Percentiles rank a stretch among this genome's conserved stretches.
Conservation (phyloP, 2,113 vertebrate genomes). For the Zeus faber region DNA sequence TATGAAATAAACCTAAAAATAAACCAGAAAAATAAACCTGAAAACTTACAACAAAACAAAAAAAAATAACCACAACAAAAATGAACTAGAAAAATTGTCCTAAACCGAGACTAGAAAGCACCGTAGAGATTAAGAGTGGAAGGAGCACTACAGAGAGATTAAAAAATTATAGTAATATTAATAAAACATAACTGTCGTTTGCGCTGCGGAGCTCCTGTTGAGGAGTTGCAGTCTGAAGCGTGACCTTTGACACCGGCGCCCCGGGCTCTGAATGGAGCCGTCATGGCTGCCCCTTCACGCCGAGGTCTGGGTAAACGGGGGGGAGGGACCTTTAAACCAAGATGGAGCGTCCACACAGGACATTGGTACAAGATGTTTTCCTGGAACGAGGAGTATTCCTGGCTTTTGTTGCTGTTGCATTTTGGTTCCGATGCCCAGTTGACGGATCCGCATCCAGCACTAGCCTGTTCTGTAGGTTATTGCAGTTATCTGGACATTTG, state of each 20-base stretch:
- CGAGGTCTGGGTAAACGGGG: constrained; percentile 57
- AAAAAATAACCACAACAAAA: constrained; percentile 7
- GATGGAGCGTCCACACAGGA: too few relatives aligned
- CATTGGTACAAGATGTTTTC: too few relatives aligned
- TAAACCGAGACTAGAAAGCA: constrained; percentile 50
- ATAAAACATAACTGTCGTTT: too few relatives aligned
- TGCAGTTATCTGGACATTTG: too few relatives aligned
- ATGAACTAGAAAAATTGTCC: constrained; percentile 39
- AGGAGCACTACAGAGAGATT: too few relatives aligned
- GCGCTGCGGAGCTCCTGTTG: constrained; percentile 33
- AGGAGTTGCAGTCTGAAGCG: constrained; percentile 55
- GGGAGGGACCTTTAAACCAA: constrained; percentile 60
- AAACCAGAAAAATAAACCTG: too few relatives aligned
- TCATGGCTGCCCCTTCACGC: constrained; percentile 67
- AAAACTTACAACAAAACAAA: too few relatives aligned
- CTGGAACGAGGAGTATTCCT: not conserved
- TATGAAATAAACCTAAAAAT: too few relatives aligned
- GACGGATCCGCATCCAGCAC: too few relatives aligned
- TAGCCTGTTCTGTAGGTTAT: too few relatives aligned
- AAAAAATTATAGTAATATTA: too few relatives aligned
- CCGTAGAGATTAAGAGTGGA: constrained; percentile 47
- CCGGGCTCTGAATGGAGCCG: constrained; percentile 59
- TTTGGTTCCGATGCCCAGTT: not conserved
- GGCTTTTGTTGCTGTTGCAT: not conserved
- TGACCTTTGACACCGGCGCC: constrained; percentile 55